These are phyloP conservation scores for Troides helena DNA, from an alignment of 2,888 invertebrate species.

Conservation along the genomic window DNA sequence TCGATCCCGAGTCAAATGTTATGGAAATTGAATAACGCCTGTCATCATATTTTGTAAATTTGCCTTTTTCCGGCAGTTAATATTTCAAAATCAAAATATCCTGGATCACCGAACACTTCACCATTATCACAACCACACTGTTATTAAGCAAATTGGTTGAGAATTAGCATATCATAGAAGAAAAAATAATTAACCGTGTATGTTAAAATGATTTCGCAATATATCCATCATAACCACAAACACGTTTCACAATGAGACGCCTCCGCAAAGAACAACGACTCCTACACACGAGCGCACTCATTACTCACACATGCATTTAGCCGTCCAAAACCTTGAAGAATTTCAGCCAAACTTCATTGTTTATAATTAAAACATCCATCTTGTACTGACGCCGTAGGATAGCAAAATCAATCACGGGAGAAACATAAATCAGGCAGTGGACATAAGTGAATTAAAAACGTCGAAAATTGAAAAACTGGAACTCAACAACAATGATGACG, in stretches of 20 bases:
- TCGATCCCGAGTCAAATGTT: no score
- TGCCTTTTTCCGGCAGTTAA: no score
- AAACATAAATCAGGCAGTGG: no score
- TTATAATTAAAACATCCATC: slow-evolving; percentile 28
- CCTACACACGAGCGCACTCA: slow-evolving; percentile 32
- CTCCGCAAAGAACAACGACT: slow-evolving; percentile 10
- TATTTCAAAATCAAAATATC: no score
- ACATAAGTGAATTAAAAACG: neutral
- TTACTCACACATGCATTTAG: slow-evolving; percentile 40
- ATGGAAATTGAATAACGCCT: no score
- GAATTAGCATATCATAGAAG: no score
- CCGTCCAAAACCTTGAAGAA: slow-evolving; percentile 35
- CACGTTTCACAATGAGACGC: slow-evolving; percentile 4
- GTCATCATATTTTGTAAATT: no score
- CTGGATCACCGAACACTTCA: no score
- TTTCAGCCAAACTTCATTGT: slow-evolving; percentile 34
- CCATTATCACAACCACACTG: no score
- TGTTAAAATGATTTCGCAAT: neutral
- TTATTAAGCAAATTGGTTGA: no score
- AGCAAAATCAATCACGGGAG: neutral
- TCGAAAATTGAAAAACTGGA: slow-evolving; percentile 29
- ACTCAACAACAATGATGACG: slow-evolving; percentile 70
- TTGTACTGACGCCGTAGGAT: slow-evolving; percentile 31
- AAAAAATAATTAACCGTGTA: neutral
- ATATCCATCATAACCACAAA: neutral